Evolutionary conservation across 2,113 vertebrate genomes (phyloP), one percentile per base, ranked within the genome.

Genomic region (Rhea pennata): DNA sequence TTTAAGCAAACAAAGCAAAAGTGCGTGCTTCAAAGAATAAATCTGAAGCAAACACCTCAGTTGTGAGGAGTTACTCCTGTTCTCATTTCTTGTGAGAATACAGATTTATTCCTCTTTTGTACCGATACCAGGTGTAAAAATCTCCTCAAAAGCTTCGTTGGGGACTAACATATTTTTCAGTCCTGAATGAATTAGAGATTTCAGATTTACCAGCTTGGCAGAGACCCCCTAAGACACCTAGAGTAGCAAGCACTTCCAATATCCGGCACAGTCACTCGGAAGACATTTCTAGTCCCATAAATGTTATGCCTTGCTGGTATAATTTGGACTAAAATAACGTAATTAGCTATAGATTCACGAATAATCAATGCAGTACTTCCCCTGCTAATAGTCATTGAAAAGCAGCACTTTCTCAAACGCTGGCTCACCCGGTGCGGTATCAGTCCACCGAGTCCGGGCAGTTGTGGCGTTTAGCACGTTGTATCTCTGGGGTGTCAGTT

Each of bases 261-360:
- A 95, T 96, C 92, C 81, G 50, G 94, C 94, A 62, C 78, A 73
- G 72, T 65, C 94, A 80, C 82, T 86, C 89, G 8, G 27, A 71
- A 94, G 94, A 85, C 71, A 90, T 94, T 91, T 96, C 92, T 90
- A 94, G 84, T n/a, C 92, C 75, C 78, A 92, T 95, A 95, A 95
- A 94, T 0, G 0, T 80, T 73, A 59, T 67, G 56, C 87, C 82
- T 96, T 39, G 59, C 59, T 86, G 78, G 48, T 91, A 33, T 80
- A 82, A 91, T 95, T 92, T 84, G 91, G 67, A 90, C 74, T 90
- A 93, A 95, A 97, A 85, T 88, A 85, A 84, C 40, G 67, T 17
- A n/a, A 83, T 80, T 71, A 5, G 0, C 84, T 93, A 91, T 86
- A 95, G 91, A 95, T 90, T 72, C 71, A 80, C 14, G 11, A 85